Base-by-base conservation (phyloP, 2,113 vertebrate genomes). In the Rostratula benghalensis region DNA sequence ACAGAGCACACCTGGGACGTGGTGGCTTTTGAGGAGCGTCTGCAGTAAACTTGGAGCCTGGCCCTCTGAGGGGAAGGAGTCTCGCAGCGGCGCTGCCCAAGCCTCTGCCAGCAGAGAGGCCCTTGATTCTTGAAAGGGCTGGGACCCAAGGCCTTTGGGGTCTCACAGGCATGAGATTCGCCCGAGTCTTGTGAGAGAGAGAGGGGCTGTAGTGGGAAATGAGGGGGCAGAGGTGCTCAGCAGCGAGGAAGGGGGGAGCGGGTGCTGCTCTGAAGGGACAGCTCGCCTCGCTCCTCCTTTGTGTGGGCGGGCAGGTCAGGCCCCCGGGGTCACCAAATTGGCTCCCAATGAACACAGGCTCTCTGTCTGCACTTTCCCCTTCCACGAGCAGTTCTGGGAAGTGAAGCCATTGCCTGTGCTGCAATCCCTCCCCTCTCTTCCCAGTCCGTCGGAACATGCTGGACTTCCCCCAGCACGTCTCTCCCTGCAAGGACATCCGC, bases 401-500 rank as follows among this genome's bases (percentile, higher is more conserved):
- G 0, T 1, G 17, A 27, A 31, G 12, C 48, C 19, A 0, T 6
- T 24, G 61, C 69, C 54, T 43, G 21, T 2, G 2, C 24, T 0
- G 1, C 20, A 21, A 8, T 2, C n/a, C 68, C 28, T 21, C 28
- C 11, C 17, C 10, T 31, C 17, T 13, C 51, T 11, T 61, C 70
- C 15, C 97, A 99, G 99, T 99, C 31, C 98, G 98, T 87, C 97
- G 99, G 97, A 99, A 99, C 97, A 98, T 98, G 97, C 97, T 99
- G 94, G 99, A 99, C 85, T 99, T 99, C 97, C 99, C 99, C 5
- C 99, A 99, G 97, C 99, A 99, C 11, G 99, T 99, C 43, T 99
- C 99, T 7, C 97, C 99, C 0, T 96, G 77, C 87, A 99, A 99
- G 96, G 99, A 98, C 25, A 98, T 99, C 61, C 98, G 99, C 3